phyloP scores from a whole-genome alignment of 2,797 vertebrate genomes.

The Typhlichthys subterraneus region DNA sequence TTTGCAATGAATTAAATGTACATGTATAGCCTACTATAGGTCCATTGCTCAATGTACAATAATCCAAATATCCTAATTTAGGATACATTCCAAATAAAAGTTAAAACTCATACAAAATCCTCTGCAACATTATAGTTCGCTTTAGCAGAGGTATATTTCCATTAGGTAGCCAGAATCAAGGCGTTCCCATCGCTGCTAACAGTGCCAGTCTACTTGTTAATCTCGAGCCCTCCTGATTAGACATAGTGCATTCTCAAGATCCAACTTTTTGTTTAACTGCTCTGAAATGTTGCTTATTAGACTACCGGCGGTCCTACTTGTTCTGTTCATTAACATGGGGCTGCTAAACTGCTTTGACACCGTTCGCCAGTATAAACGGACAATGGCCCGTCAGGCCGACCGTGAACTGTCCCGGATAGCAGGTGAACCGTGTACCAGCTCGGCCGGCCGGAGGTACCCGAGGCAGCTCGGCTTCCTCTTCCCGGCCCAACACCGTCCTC shows the following conservation, averaged over 20 bases:
- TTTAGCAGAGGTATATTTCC: not conserved
- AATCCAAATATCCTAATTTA: too few relatives aligned
- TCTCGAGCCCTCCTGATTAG: not conserved
- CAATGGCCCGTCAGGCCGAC: slow-evolving; percentile 67
- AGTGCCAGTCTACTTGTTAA: not conserved
- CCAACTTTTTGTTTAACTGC: not conserved
- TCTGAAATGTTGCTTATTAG: slow-evolving; percentile 71
- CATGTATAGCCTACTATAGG: not conserved
- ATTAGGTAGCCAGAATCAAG: not conserved
- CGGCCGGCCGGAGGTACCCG: slow-evolving; percentile 66
- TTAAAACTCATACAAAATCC: not conserved
- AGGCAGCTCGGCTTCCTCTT: slow-evolving; percentile 60
- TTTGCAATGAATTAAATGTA: not conserved
- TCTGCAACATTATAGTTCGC: too few relatives aligned
- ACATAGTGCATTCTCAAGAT: not conserved
- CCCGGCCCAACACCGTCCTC: slow-evolving; percentile 75
- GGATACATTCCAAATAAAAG: too few relatives aligned
- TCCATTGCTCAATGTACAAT: too few relatives aligned
- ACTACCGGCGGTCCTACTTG: slow-evolving; percentile 75
- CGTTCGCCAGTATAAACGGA: slow-evolving; percentile 64
- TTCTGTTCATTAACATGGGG: slow-evolving; percentile 75
- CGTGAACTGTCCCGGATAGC: slow-evolving; percentile 55
- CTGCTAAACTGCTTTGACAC: slow-evolving; percentile 67
- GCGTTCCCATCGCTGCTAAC: not conserved
- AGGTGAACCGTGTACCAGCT: slow-evolving; percentile 81